These are phyloP conservation scores for Torymus texanus DNA, from an alignment of 2,888 invertebrate species.

Conservation along the genomic window DNA sequence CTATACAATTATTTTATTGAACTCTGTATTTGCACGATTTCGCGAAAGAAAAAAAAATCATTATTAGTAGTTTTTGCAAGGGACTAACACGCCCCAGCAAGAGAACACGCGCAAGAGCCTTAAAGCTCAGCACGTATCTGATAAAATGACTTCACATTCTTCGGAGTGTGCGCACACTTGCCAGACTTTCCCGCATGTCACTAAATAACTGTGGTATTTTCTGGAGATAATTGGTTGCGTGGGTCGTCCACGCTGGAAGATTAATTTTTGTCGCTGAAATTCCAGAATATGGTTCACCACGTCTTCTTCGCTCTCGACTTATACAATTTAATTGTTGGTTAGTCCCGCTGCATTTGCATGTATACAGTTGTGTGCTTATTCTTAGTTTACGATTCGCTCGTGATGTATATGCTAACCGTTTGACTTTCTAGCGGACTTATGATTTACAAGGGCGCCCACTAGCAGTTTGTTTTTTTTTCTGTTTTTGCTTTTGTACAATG, in stretches of 20 bases:
- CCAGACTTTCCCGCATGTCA: constrained; percentile 57
- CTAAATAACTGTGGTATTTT: constrained; percentile 61
- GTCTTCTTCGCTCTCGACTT: constrained; percentile 47
- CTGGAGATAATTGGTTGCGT: constrained; percentile 63
- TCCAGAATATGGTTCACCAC: constrained; percentile 58
- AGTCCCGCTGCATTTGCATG: constrained; percentile 32
- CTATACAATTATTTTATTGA: too few relatives aligned
- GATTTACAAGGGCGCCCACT: constrained; percentile 45
- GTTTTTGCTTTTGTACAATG: too few relatives aligned
- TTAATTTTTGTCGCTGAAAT: constrained; percentile 62
- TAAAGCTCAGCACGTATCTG: constrained; percentile 40
- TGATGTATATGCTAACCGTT: constrained; percentile 1
- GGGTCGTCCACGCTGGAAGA: constrained; percentile 58
- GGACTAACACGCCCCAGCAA: background rate
- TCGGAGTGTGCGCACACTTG: background rate
- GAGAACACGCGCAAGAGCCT: constrained; percentile 1
- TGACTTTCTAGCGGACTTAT: constrained; percentile 49
- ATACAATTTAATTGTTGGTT: constrained; percentile 37
- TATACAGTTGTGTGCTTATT: background rate
- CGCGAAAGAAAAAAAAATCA: background rate
- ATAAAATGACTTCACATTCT: constrained; percentile 50
- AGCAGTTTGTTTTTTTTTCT: constrained; percentile 24
- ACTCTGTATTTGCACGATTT: too few relatives aligned
- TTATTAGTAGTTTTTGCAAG: constrained; percentile 6
- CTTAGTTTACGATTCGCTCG: constrained; percentile 32